Evolutionary conservation across 1,140 invertebrate species (phyloP).

Genomic region (Ptiloglossa arizonensis): DNA sequence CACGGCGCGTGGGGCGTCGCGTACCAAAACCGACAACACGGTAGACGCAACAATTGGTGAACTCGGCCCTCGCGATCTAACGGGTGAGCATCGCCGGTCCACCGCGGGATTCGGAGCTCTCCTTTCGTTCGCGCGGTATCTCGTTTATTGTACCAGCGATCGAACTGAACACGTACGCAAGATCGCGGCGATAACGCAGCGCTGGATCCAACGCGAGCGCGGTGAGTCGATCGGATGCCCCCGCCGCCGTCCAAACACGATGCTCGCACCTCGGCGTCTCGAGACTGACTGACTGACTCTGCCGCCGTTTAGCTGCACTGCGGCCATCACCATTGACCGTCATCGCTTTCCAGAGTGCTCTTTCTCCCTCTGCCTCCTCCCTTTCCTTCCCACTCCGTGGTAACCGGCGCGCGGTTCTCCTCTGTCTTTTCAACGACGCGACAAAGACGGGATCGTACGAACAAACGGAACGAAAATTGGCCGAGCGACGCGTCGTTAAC

Average conservation of each 20-base stretch:
- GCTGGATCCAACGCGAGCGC: no score
- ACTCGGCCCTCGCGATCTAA: no score
- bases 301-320: slow-evolving; percentile 33
- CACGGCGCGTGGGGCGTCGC: no score
- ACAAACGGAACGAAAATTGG: not conserved
- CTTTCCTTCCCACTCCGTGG: slow-evolving; percentile 17
- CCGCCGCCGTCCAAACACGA: not conserved
- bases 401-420: no score
- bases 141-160: not conserved
- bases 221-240: no score
- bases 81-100: no score
- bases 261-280: slow-evolving; percentile 65
- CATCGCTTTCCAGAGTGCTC: slow-evolving; percentile 34
- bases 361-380: slow-evolving; percentile 5
- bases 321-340: slow-evolving; percentile 76
- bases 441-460: slow-evolving; percentile 24
- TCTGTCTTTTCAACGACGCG: not conserved
- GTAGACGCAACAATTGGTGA: no score
- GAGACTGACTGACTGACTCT: slow-evolving; percentile 69
- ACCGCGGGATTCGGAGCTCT: no score
- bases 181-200: not conserved
- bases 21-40: no score
- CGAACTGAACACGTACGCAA: no score
- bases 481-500: not conserved
- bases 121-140: slow-evolving; percentile 10